Percentiles rank a stretch among this genome's conserved stretches.
Evolutionary conservation across 2,113 vertebrate genomes (phyloP).

Genomic region (Okapia johnstoni): DNA sequence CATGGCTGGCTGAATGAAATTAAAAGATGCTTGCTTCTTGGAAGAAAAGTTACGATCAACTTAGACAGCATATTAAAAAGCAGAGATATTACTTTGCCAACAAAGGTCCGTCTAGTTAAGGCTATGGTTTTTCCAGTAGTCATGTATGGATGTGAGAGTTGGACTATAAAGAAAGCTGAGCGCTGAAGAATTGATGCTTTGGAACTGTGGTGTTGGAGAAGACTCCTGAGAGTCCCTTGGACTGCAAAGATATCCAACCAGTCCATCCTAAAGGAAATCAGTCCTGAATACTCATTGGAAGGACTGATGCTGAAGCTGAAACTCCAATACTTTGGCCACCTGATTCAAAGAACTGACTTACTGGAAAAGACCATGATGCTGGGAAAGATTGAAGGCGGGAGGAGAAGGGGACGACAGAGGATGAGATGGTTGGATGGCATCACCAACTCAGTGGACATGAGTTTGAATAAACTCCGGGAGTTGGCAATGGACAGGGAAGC

Average conservation of each 20-base stretch:
- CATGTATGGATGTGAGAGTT: not conserved
- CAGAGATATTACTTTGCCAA: not conserved
- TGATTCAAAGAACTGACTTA: not conserved
- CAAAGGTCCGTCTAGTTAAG: not conserved
- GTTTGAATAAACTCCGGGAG: not conserved
- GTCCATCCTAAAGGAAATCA: not conserved
- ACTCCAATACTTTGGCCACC: not conserved
- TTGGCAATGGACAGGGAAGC: not conserved
- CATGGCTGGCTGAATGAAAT: not conserved
- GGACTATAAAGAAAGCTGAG: not conserved
- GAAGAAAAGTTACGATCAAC: not conserved
- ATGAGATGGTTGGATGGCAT: not conserved
- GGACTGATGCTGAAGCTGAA: not conserved
- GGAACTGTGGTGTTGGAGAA: not conserved
- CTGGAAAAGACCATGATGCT: not conserved
- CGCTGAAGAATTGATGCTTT: not conserved
- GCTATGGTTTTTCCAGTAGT: not conserved
- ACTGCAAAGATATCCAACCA: not conserved
- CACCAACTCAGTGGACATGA: not conserved
- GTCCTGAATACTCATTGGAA: not conserved
- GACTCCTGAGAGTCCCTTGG: not conserved
- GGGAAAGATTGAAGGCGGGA: fast-evolving
- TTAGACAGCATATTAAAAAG: not conserved
- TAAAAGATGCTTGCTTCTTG: not conserved
- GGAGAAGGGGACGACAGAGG: not conserved